Evolutionary conservation across 1,140 invertebrate species (phyloP).

Genomic region (Calliphora vicina): DNA sequence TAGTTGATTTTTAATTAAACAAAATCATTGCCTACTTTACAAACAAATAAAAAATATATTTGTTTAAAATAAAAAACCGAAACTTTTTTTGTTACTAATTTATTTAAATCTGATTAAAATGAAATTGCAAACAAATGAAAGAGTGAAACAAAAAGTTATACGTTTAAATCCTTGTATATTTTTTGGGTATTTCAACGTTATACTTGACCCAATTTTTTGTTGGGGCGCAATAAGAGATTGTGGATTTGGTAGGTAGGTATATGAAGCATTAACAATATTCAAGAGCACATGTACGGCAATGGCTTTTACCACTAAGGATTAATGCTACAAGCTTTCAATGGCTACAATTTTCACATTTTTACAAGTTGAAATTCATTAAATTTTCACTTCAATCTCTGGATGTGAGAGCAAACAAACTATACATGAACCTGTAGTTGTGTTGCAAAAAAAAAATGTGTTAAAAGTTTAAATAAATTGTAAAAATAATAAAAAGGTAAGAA

Average conservation of each 20-base stretch:
- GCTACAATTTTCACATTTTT: constrained; percentile 9
- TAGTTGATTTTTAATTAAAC: constrained; percentile 3
- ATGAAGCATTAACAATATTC: not conserved
- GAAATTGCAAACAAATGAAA: not conserved
- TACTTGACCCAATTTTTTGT: not conserved
- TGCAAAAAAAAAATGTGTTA: not conserved
- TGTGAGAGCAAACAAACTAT: not conserved
- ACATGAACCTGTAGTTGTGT: not conserved
- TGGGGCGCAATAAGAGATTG: too few relatives aligned
- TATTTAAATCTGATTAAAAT: constrained; percentile 17
- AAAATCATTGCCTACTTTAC: not conserved
- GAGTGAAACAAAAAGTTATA: not conserved
- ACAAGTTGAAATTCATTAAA: not conserved
- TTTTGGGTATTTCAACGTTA: not conserved
- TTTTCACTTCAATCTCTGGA: not conserved
- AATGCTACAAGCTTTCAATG: not conserved
- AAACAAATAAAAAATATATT: not conserved
- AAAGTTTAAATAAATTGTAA: not conserved
- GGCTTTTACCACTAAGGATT: constrained; percentile 8
- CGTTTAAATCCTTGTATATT: not conserved
- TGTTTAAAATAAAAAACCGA: not conserved
- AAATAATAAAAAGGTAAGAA: not conserved
- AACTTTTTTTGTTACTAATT: not conserved
- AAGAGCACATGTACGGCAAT: constrained; percentile 1
- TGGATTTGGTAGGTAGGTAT: not conserved